These are phyloP conservation scores for Danionella dracula DNA, from an alignment of 2,797 vertebrate species.

Conservation along the genomic window DNA sequence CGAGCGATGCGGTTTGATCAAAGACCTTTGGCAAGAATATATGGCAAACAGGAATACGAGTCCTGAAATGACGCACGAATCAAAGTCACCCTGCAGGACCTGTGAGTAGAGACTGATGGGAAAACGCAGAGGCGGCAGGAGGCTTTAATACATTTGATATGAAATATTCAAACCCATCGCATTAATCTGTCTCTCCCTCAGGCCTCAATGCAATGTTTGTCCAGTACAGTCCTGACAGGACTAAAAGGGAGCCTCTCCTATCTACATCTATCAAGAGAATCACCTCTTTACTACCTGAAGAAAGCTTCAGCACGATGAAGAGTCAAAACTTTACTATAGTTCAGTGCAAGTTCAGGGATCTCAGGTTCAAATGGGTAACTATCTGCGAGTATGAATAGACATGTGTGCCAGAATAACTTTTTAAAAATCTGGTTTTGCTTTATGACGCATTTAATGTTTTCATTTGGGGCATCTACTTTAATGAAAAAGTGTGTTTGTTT, in stretches of 20 bases:
- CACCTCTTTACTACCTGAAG: background rate
- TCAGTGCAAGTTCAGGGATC: too few species aligned
- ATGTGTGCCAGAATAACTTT: too few species aligned
- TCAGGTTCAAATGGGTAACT: too few species aligned
- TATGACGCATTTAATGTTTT: too few species aligned
- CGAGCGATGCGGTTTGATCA: background rate
- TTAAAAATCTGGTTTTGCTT: too few species aligned
- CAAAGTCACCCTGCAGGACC: conserved; percentile 21
- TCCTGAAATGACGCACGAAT: conserved; percentile 1
- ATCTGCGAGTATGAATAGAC: too few species aligned
- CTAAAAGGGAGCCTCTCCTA: conserved; percentile 47
- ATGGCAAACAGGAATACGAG: conserved; percentile 19
- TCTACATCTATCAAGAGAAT: conserved; percentile 29
- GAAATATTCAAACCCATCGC: conserved; percentile 72
- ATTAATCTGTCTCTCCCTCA: conserved; percentile 73
- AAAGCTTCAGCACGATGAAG: background rate
- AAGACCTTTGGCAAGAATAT: background rate
- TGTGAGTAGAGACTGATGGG: conserved; percentile 41
- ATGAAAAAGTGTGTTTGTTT: too few species aligned
- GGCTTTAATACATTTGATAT: conserved; percentile 69
- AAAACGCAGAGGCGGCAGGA: conserved; percentile 46
- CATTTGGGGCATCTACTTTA: too few species aligned
- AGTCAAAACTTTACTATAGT: too few species aligned
- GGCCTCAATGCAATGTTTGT: conserved; percentile 60
- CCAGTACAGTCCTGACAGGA: conserved; percentile 58